Percentiles rank a stretch among this genome's conserved stretches.
Conservation (phyloP, 2,888 invertebrate genomes). For the Acronicta alni region DNA sequence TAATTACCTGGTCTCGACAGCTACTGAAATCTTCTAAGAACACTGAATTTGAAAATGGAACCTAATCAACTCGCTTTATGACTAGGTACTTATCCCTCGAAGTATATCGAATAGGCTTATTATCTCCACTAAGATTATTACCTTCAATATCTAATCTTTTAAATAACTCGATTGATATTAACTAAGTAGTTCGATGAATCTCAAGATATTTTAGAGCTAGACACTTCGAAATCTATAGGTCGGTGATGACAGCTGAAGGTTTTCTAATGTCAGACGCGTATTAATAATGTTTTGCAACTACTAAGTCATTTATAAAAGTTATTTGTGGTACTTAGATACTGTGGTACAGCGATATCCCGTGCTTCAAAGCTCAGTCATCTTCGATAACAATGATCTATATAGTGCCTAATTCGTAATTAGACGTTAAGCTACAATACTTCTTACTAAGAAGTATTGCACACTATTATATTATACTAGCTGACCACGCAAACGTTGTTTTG, state of each 20-base stretch:
- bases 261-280: conserved; percentile 24
- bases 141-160: conserved; percentile 7
- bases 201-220: conserved; percentile 5
- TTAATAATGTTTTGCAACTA: conserved; percentile 28
- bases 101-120: background rate
- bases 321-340: conserved; percentile 37
- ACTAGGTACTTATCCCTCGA: no score
- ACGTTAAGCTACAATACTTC: no score
- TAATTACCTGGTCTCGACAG: no score
- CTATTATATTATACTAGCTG: no score
- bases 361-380: no score
- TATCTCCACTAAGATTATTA: background rate
- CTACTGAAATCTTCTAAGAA: no score
- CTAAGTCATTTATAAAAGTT: conserved; percentile 11
- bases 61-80: background rate
- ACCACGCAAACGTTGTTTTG: no score
- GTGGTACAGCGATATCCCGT: conserved; percentile 14
- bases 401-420: no score
- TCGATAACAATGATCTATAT: no score
- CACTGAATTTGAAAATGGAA: no score
- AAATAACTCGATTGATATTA: conserved; percentile 1
- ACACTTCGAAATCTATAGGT: conserved; percentile 17
- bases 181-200: conserved; percentile 1
- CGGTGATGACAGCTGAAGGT: conserved; percentile 13
- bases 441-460: no score